A percentile compares a stretch with the other conserved stretches of the same genome.
These are phyloP conservation scores for Polypterus bichir DNA, from an alignment of 2,113 vertebrate genomes.

Conservation along the genomic window DNA sequence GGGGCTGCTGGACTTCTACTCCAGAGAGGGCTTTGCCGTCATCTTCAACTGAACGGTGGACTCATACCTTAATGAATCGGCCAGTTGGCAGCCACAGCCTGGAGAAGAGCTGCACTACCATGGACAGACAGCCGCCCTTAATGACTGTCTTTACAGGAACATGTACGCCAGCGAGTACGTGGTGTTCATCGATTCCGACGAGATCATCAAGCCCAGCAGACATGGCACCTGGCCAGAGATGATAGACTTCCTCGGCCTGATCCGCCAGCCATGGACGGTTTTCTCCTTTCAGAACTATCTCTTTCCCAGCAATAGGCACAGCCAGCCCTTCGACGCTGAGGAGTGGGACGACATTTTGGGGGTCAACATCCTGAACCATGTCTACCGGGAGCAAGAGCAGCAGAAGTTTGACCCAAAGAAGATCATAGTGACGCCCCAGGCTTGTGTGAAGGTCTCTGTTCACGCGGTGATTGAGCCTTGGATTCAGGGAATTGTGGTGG, in stretches of 20 bases:
- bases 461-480: no score
- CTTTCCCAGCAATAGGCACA: conserved; percentile 8
- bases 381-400: conserved; percentile 1
- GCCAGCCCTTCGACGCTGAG: neutral
- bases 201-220: conserved; percentile 1
- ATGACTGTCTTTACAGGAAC: conserved; percentile 4
- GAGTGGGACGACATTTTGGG: conserved; percentile 10
- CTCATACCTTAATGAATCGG: neutral
- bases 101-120: conserved; percentile 8
- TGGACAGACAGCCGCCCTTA: conserved; percentile 1
- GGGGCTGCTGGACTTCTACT: neutral
- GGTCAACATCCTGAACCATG: conserved; percentile 12
- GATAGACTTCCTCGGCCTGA: neutral
- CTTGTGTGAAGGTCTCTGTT: no score
- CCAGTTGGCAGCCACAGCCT: conserved; percentile 2
- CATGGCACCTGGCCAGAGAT: neutral
- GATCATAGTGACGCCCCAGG: no score
- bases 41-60: neutral
- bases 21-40: neutral
- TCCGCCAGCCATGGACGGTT: neutral
- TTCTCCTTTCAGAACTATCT: conserved; percentile 11
- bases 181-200: neutral
- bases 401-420: no score
- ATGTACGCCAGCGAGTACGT: conserved; percentile 4
- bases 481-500: no score